These are phyloP conservation scores for Pogonomyrmex barbatus DNA, from an alignment of 1,140 invertebrate genomes.

Conservation along the genomic window DNA sequence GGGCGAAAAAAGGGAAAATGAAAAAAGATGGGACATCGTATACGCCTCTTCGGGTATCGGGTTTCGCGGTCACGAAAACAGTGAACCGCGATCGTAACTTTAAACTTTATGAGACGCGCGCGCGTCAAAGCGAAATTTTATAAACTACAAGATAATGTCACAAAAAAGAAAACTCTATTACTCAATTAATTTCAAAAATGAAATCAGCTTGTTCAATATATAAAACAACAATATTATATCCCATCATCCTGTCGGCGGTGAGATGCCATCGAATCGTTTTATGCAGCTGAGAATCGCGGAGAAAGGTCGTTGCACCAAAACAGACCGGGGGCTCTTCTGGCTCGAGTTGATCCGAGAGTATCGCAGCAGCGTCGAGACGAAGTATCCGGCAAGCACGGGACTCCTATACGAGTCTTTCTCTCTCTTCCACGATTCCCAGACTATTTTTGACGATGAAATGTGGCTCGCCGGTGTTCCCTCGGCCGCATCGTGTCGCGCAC, in stretches of 20 bases:
- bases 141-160: not conserved
- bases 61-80: slow-evolving; percentile 72
- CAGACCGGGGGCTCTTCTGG: slow-evolving; percentile 72
- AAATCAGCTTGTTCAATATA: not conserved
- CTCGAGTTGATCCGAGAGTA: slow-evolving; percentile 55
- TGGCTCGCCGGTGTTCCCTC: slow-evolving; percentile 64
- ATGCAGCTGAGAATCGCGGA: slow-evolving; percentile 74
- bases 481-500: slow-evolving; percentile 3
- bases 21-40: slow-evolving; percentile 49
- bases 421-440: slow-evolving; percentile 77
- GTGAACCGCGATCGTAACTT: not conserved
- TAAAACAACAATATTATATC: not conserved
- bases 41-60: slow-evolving; percentile 75
- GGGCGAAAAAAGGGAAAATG: slow-evolving; percentile 19
- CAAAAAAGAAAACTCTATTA: not conserved
- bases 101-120: not conserved
- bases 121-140: slow-evolving; percentile 10
- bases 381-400: slow-evolving; percentile 18
- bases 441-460: slow-evolving; percentile 83
- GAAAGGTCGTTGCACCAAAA: slow-evolving; percentile 84
- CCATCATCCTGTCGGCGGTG: not conserved
- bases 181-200: not conserved
- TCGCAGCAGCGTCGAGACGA: slow-evolving; percentile 28
- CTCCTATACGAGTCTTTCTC: slow-evolving; percentile 36
- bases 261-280: slow-evolving; percentile 66